Base-by-base conservation (phyloP, 2,797 vertebrate genomes). In the Trachops cirrhosus region DNA sequence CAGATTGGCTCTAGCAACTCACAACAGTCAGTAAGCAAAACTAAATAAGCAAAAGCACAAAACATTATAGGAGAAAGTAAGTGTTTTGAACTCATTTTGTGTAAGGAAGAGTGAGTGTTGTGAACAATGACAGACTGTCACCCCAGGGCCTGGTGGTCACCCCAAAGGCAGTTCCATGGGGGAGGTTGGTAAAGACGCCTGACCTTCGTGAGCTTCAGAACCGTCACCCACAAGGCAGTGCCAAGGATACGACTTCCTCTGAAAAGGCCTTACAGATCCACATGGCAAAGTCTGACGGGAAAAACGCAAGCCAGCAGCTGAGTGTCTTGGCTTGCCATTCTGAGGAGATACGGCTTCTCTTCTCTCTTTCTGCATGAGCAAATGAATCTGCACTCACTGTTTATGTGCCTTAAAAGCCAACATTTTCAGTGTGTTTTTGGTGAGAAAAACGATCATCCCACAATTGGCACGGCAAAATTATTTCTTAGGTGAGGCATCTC, bases 1-100 rank as follows among this genome's bases (percentile, higher is more conserved):
- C 75, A 96, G 93, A 96, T 87, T 96, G 97, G 94, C 93, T 96
- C 87, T 84, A 97, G 96, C 96, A 94, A 93, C 96, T 97, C 94
- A 41, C 97, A 96, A 93, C 94, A 89, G 96, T 94, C 90, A 59
- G 94, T 89, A 92, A 98, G 95, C 97, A 97, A 77, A 78, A 88
- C 95, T 83, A 90, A 93, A 57, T 14, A 96, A 96, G 94, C 96
- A 95, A 91, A 95, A 96, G 78, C 95, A 96, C 91, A 95, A 97
- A 96, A 84, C 57, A 16, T 59, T 18, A n/a, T 1, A 19, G 39
- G 18, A 77, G 62, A 78, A 94, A 90, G 78, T 0, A 0, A 57
- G 62, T 34, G 74, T 64, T n/a, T 62, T 64, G 29, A 16, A 16
- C 62, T n/a, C 14, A 18, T 6, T 16, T n/a, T 64, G 18, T 39